A percentile compares a stretch with the other conserved stretches of the same genome.
phyloP scores from a whole-genome alignment of 1,140 invertebrate species.

The Zeugodacus cucurbitae region DNA sequence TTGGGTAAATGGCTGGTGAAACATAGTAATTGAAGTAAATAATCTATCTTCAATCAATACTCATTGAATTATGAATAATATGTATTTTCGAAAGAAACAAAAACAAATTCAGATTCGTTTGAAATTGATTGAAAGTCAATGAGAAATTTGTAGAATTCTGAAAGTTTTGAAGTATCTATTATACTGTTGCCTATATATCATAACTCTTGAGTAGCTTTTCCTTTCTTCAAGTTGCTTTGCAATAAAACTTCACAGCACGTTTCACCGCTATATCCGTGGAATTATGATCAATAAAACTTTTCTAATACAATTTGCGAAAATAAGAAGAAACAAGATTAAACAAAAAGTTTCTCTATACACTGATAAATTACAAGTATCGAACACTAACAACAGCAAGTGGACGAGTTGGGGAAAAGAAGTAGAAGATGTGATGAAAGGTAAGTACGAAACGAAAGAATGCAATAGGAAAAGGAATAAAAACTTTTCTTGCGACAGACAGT shows the following conservation, averaged over 20 bases:
- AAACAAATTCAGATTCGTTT: too few relatives aligned
- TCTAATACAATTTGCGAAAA: not conserved
- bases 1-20: too few relatives aligned
- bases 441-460: not conserved
- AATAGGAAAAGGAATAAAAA: not conserved
- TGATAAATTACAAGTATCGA: not conserved
- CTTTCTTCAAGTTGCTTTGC: not conserved
- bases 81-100: too few relatives aligned
- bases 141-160: not conserved
- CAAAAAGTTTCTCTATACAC: conserved; percentile 5
- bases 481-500: not conserved
- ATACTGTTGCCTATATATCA: not conserved
- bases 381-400: not conserved
- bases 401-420: not conserved
- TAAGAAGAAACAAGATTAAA: not conserved
- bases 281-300: conserved; percentile 23
- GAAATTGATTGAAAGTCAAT: not conserved
- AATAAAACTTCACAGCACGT: not conserved
- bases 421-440: not conserved
- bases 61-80: too few relatives aligned
- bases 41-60: too few relatives aligned
- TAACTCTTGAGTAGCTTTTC: not conserved
- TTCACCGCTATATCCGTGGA: not conserved
- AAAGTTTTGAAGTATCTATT: not conserved
- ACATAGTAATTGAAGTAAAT: too few relatives aligned